Base-by-base conservation (phyloP, 2,888 invertebrate genomes). In the Pinctada fucata region DNA sequence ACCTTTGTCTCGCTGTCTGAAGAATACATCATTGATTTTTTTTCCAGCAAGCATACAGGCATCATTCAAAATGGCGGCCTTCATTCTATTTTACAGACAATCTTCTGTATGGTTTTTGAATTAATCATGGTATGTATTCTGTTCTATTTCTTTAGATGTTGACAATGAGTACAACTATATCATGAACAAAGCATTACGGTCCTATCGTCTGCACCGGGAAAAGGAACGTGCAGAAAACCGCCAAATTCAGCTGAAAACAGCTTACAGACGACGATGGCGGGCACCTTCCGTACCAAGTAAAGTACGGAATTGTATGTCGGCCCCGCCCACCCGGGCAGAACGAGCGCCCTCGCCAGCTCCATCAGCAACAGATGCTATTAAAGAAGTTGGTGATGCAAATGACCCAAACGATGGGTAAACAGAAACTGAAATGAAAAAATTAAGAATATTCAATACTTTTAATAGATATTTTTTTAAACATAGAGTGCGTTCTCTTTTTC, bases 91-190 rank as follows among this genome's bases (percentile, higher is more conserved):
- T n/a, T 47, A 58, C 10, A 49, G 49, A 49, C 47, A 72, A 72
- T 52, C 31, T 72, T 50, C 47, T 72, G 58, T 52, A 69, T 8
- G 16, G 31, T 45, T 6, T 31, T 3, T 68, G 5, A 45, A 68
- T 68, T 45, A 10, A 58, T 13, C 58, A 63, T 64, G 64, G 13
- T 75, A 49, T 67, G 16, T 45, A 63, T 73, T 72, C 52, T 45
- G 51, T 73, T 66, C 8, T 80, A 47, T 80, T 13, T 78, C 84
- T 84, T 50, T 82, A 88, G 88, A 88, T 83, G 80, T 88, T 8
- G 87, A 88, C 70, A 83, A 86, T 64, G 88, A 88, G 52, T 86
- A 88, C 70, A 85, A 86, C 63, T 86, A 86, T 72, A 88, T 88
- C 65, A 88, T 88, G 87, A 84, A 84, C 16, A 85, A 85, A 77